Base-by-base conservation (phyloP, 2,888 invertebrate genomes). In the Cheilosia variabilis region DNA sequence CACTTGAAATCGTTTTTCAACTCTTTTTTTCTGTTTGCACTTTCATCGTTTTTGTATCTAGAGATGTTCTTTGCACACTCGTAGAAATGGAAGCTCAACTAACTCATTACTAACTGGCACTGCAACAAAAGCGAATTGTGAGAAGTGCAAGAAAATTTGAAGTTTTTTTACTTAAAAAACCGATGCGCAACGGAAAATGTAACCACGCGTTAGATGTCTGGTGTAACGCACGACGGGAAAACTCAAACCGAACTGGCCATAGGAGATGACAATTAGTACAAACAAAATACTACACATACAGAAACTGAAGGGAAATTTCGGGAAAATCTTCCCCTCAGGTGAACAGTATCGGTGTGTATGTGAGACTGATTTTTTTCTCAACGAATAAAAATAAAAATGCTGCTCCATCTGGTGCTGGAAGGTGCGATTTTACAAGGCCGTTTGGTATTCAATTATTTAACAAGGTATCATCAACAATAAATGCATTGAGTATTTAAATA, bases 161-260 rank as follows among this genome's bases (percentile, higher is more conserved):
- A 58, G 60, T 41, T 63, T 50, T 75, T 73, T 76, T 81, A 76
- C 81, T 81, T 34, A 86, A 81, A 86, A 86, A 86, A 86, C 86
- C 81, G 86, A 86, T 86, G 81, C 81, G 81, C 86, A 81, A 86
- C 86, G 76, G 81, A 81, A 81, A 81, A 81, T 72, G 24, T 81
- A 86, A 86, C 60, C 86, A 81, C 76, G 76, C 81, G 76, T 47
- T 72, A 66, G 50, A 57, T 81, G 52, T 76, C 60, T 68, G 62
- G 71, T 81, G 86, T 86, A 86, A 86, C 86, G 86, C 76, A 86
- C 76, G 72, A 77, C 86, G 81, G 80, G 76, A 86, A 72, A 81
- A 81, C 86, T 86, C 81, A 62, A 86, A 86, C 86, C 86, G 76
- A 72, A 86, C 86, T 86, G 86, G 41, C 69, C 22, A 52, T 15